Base-by-base conservation (phyloP, 2,113 vertebrate genomes). In the Calcarius ornatus region DNA sequence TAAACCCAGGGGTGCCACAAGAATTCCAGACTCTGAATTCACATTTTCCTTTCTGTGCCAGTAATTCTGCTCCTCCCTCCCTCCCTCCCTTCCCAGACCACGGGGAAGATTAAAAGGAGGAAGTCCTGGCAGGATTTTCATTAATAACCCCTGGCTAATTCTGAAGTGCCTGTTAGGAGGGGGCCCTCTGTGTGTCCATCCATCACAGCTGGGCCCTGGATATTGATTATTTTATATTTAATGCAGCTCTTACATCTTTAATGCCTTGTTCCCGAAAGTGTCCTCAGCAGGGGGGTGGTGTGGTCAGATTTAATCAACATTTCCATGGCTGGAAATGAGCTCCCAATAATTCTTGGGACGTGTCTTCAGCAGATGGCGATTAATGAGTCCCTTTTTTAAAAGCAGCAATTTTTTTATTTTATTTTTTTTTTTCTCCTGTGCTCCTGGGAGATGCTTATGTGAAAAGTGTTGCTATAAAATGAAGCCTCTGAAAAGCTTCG, bases 231-330 rank as follows among this genome's bases (percentile, higher is more conserved):
- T 93, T 91, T 40, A 17, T 59, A 51, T 94, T 96, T 89, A 75
- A 95, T 92, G 80, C 69, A 59, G 21, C 91, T 95, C 81, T 75
- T 95, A 40, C 88, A 94, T 92, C 88, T 94, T 95, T 95, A 95
- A 94, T 94, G 88, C 11, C 72, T 81, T 19, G 47, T 96, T 97
- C 94, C 94, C 64, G 86, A 93, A 90, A 97, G 72, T 51, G 60
- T 75, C 88, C 92, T 94, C 96, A 93, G 86, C 90, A 70, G n/a
- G 54, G 38, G 21, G 54, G n/a, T 15, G 40, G 10, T 11, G 59
- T 80, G 94, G 59, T 54, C 79, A 61, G 54, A 86, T 86, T 92
- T 92, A 86, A 92, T 96, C 76, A 86, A 35, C 80, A 31, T 92
- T 92, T 92, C 82, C 63, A 35, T 61, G 79, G 85, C 79, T 92